phyloP scores from a whole-genome alignment of 2,888 invertebrate genomes.

The Pammene fasciana region DNA sequence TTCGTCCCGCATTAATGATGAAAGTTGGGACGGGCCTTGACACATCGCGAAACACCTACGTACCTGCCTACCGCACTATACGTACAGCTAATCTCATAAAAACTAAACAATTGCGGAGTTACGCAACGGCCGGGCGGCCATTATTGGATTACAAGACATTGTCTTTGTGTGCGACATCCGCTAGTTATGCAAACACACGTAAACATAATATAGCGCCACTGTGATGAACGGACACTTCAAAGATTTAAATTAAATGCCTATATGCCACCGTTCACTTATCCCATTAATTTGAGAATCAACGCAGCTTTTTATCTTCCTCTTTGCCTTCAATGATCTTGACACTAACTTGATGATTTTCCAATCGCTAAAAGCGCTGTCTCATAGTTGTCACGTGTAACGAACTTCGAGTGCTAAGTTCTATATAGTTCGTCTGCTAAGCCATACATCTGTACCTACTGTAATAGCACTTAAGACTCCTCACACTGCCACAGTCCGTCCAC shows the following conservation, averaged over 20 bases:
- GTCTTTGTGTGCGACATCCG: constrained; percentile 51
- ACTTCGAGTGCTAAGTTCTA: too few relatives aligned
- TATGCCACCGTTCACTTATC: neutral
- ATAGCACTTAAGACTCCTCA: too few relatives aligned
- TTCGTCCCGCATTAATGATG: constrained; percentile 3
- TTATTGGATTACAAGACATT: constrained; percentile 61
- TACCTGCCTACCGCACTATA: constrained; percentile 25
- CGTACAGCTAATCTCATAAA: constrained; percentile 54
- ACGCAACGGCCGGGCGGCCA: constrained; percentile 51
- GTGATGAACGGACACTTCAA: constrained; percentile 21
- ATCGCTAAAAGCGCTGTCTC: too few relatives aligned
- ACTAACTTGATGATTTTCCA: too few relatives aligned
- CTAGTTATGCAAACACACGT: constrained; percentile 38
- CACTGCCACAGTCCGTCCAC: too few relatives aligned
- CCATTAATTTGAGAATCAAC: neutral
- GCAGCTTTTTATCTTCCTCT: too few relatives aligned
- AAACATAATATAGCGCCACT: constrained; percentile 18
- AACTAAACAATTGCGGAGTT: constrained; percentile 52
- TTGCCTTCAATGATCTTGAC: too few relatives aligned
- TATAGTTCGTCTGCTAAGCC: too few relatives aligned
- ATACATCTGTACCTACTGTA: too few relatives aligned
- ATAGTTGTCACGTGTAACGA: too few relatives aligned
- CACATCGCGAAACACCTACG: constrained; percentile 31
- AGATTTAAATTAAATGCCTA: neutral
- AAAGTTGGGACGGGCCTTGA: constrained; percentile 36